These are phyloP conservation scores for Sebastes variabilis DNA, from an alignment of 2,797 vertebrate genomes.

Conservation along the genomic window DNA sequence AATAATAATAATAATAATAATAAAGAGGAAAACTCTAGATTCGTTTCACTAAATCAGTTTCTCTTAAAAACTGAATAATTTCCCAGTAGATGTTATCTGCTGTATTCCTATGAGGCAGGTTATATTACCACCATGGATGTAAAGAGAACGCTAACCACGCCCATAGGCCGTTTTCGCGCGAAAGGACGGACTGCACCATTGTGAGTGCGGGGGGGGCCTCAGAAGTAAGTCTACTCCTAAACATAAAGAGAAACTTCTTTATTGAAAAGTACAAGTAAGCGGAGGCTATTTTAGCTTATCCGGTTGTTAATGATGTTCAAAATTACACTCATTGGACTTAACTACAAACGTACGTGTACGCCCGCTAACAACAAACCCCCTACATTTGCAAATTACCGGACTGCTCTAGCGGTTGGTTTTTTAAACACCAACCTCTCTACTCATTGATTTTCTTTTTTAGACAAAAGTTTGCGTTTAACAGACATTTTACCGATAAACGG, in stretches of 20 bases:
- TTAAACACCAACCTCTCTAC: slow-evolving; percentile 62
- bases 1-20: too few species aligned
- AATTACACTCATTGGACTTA: fast-evolving
- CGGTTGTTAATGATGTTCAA: fast-evolving
- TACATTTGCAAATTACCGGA: background rate
- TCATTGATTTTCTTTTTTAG: background rate
- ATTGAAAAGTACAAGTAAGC: fast-evolving
- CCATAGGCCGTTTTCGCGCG: slow-evolving; percentile 74
- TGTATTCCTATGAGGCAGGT: too few species aligned
- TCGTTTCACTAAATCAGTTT: too few species aligned
- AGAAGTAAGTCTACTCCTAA: fast-evolving
- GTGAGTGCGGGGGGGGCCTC: fast-evolving
- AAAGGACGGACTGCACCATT: slow-evolving; percentile 73
- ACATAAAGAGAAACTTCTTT: fast-evolving
- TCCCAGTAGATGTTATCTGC: background rate
- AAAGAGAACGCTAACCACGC: slow-evolving; percentile 32
- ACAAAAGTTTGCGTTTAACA: background rate
- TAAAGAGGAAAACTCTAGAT: too few species aligned
- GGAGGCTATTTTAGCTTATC: fast-evolving
- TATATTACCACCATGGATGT: background rate
- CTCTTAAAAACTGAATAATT: too few species aligned
- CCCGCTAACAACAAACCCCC: background rate
- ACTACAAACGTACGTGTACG: fast-evolving
- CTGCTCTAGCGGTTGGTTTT: slow-evolving; percentile 60
- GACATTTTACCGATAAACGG: background rate